These are phyloP conservation scores for Periplaneta americana DNA, from an alignment of 1,140 invertebrate species.

Conservation along the genomic window DNA sequence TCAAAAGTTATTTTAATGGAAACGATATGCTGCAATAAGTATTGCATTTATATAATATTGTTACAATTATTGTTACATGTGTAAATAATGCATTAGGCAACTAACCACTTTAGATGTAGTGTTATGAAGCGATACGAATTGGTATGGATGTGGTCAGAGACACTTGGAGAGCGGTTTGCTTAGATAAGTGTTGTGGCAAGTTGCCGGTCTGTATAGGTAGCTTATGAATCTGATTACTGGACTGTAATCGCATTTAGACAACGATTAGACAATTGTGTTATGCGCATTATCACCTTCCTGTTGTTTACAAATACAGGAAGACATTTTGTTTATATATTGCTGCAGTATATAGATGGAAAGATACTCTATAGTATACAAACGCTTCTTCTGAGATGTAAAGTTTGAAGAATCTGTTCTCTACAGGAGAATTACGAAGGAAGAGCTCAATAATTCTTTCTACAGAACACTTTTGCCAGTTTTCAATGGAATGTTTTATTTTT, in stretches of 20 bases:
- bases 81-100: not conserved
- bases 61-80: not conserved
- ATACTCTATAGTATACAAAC: not conserved
- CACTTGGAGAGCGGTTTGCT: not conserved
- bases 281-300: not conserved
- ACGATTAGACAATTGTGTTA: not conserved
- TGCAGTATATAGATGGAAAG: not conserved
- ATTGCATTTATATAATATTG: not conserved
- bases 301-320: not conserved
- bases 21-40: not conserved
- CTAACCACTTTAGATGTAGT: not conserved
- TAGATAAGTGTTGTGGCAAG: too few species aligned
- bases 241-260: not conserved
- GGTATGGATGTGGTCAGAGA: not conserved
- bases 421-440: too few species aligned
- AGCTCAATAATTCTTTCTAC: too few species aligned
- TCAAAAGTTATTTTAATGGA: not conserved
- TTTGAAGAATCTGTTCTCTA: not conserved
- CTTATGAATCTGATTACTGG: not conserved
- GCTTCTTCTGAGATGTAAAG: not conserved
- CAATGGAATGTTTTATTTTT: not conserved
- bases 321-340: not conserved
- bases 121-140: not conserved
- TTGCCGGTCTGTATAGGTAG: not conserved
- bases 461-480: not conserved